These are phyloP conservation scores for Hafferia zeledoni DNA, from an alignment of 2,797 vertebrate genomes.

Conservation along the genomic window DNA sequence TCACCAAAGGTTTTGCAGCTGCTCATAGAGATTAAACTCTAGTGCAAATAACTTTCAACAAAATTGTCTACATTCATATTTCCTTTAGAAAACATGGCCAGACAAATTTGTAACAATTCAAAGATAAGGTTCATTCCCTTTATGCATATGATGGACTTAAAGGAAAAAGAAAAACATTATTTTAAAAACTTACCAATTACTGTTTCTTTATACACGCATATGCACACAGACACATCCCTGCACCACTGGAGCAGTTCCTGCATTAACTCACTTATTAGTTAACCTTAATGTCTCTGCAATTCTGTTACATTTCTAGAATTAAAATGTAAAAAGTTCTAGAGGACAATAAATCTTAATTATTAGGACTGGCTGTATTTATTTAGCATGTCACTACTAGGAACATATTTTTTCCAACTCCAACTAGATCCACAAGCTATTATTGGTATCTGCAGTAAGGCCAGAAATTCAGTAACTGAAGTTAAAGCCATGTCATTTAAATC, in stretches of 20 bases:
- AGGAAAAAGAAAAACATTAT: not conserved
- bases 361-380: not conserved
- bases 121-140: not conserved
- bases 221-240: not conserved
- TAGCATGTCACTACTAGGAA: not conserved
- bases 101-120: not conserved
- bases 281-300: not conserved
- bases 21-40: not conserved
- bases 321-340: not conserved
- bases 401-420: not conserved
- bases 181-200: not conserved
- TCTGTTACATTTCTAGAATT: not conserved
- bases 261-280: not conserved
- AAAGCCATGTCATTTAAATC: not conserved
- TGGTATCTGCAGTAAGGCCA: not conserved
- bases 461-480: not conserved
- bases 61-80: not conserved
- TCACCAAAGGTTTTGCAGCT: not conserved
- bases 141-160: not conserved
- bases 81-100: not conserved
- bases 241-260: not conserved
- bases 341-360: not conserved
- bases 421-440: not conserved
- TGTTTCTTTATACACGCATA: not conserved
- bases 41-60: not conserved